These are phyloP conservation scores for Dolichoris vasculosae DNA, from an alignment of 1,140 invertebrate genomes.

Conservation along the genomic window DNA sequence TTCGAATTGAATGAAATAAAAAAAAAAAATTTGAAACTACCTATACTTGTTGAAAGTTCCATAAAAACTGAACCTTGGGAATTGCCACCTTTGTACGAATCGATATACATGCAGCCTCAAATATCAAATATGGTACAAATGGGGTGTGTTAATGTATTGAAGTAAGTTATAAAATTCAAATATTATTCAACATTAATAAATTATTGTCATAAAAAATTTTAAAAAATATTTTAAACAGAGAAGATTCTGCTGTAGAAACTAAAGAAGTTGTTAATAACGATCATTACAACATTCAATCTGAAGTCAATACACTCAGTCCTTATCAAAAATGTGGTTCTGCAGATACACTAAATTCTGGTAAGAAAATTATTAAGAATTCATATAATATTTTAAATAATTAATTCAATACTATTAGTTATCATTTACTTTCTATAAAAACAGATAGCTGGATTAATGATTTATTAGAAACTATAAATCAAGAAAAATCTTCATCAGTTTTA, in stretches of 20 bases:
- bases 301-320: neutral
- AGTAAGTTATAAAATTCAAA: neutral
- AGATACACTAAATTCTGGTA: conserved; percentile 7
- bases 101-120: neutral
- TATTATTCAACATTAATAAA: neutral
- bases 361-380: neutral
- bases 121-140: neutral
- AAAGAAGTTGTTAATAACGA: neutral
- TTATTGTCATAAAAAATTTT: neutral
- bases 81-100: neutral
- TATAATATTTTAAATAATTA: neutral
- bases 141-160: neutral
- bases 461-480: conserved; percentile 8
- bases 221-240: neutral
- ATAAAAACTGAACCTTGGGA: neutral
- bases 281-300: neutral
- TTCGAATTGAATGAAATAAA: neutral
- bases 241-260: neutral
- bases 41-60: too few relatives aligned
- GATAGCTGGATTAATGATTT: conserved; percentile 20
- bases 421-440: neutral
- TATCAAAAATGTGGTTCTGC: neutral
- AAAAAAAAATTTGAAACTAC: neutral
- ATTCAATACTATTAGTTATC: neutral
- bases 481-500: neutral